phyloP scores from a whole-genome alignment of 2,113 vertebrate species.

The Martes martes region DNA sequence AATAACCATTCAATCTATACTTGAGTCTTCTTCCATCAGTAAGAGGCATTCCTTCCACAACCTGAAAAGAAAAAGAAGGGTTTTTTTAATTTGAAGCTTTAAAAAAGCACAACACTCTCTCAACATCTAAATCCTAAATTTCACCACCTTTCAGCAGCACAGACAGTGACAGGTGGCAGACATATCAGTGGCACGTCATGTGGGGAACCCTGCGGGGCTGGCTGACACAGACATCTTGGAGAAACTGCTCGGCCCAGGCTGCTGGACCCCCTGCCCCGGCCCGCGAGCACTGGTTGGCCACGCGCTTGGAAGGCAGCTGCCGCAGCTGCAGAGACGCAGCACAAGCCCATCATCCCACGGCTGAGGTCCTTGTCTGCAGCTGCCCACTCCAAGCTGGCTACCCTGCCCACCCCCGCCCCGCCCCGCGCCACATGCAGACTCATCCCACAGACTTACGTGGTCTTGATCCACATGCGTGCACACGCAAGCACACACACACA shows the following conservation, averaged over 20 bases:
- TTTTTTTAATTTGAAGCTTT: neutral
- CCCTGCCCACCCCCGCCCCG: no score
- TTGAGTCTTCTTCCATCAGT: slow-evolving; percentile 86
- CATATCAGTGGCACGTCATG: no score
- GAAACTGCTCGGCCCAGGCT: neutral
- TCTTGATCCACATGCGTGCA: no score
- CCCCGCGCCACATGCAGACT: neutral
- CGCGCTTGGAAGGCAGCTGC: no score
- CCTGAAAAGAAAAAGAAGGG: slow-evolving; percentile 73
- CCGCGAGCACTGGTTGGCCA: no score
- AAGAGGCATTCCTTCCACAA: slow-evolving; percentile 89
- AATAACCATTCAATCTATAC: slow-evolving; percentile 95
- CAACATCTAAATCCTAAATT: neutral
- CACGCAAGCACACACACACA: neutral
- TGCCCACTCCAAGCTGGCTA: neutral
- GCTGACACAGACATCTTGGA: no score
- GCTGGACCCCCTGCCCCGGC: no score
- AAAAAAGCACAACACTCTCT: neutral
- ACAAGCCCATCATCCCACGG: no score
- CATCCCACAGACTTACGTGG: neutral
- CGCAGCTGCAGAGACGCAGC: no score
- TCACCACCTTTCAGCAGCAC: no score
- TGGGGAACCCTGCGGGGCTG: no score
- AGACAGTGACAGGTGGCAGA: no score
- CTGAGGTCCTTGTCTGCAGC: neutral